A percentile compares a stretch with the other conserved stretches of the same genome.
Conservation (phyloP, 2,113 vertebrate species). For the Psophia crepitans region DNA sequence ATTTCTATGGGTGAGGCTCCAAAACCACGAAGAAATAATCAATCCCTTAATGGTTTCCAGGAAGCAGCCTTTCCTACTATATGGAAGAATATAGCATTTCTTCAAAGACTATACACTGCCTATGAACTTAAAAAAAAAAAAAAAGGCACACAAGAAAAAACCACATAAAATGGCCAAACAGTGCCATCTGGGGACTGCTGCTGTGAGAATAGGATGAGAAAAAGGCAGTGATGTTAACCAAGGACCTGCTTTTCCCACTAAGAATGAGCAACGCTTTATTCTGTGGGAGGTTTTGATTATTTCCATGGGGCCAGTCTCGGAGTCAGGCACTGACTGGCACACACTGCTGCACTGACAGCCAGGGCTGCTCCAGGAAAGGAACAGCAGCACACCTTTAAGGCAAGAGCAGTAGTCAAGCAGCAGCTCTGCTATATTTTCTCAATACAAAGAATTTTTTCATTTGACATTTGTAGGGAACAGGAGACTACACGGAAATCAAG, state of each 20-base stretch:
- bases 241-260: background rate
- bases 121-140: background rate
- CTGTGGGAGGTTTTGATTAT: background rate
- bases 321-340: background rate
- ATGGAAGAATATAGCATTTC: background rate
- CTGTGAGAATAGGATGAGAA: background rate
- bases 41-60: background rate
- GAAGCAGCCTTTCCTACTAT: background rate
- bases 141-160: background rate
- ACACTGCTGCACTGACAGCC: background rate
- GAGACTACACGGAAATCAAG: background rate
- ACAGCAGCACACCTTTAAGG: background rate
- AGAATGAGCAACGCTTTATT: background rate
- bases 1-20: background rate
- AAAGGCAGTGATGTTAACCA: background rate
- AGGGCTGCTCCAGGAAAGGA: background rate
- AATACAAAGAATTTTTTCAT: background rate
- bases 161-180: background rate
- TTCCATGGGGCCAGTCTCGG: rapidly evolving
- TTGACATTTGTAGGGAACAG: background rate
- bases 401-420: background rate
- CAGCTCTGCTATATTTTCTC: background rate
- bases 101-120: background rate
- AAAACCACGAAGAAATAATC: background rate
- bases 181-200: conserved; percentile 11